Base-by-base conservation (phyloP, 53 echinoderm and acorn worm species). In the Temnopleurus reevesii region DNA sequence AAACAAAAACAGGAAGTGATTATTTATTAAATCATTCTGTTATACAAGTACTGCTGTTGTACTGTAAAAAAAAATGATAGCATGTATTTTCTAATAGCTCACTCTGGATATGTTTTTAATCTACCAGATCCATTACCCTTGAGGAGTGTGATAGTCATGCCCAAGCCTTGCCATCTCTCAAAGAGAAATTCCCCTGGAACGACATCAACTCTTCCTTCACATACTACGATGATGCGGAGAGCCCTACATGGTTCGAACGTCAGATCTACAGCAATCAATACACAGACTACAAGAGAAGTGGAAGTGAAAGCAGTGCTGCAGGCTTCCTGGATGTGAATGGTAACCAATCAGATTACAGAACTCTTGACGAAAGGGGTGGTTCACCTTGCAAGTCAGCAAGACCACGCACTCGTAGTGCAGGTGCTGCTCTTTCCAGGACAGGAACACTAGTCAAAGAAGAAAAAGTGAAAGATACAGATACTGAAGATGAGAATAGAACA, bases 111-210 rank as follows among this genome's bases (percentile, higher is more conserved):
- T n/a, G n/a, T n/a, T n/a, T n/a, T n/a, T n/a, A n/a, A n/a, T n/a
- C n/a, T n/a, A n/a, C n/a, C 60, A 96, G 96, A 44, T 92, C 90
- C 31, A 41, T 96, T 26, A 86, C 90, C 76, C 60, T 94, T 4
- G 89, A 92, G 77, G 96, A 96, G 83, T 94, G 94, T 47, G 89
- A 93, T 76, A 94, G 76, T 76, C 94, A 91, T 91, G 96, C 96
- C 81, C 92, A 94, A 45, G 91, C 92, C 94, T 92, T 96, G 91
- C 96, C 96, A 61, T 81, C 84, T 51, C 94, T 96, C 34, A 89
- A 77, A 53, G 87, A 92, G n/a, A 91, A 90, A 10, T 91, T 84
- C 59, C 93, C 80, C 13, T 96, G 94, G 96, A 92, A 96, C 53
- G 89, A 94, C 34, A 28, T 91, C 36, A 76, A 91, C 30, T 86